A percentile compares a stretch with the other conserved stretches of the same genome.
These are phyloP conservation scores for Coryphaenoides rupestris DNA, from an alignment of 2,113 vertebrate genomes.

Conservation along the genomic window DNA sequence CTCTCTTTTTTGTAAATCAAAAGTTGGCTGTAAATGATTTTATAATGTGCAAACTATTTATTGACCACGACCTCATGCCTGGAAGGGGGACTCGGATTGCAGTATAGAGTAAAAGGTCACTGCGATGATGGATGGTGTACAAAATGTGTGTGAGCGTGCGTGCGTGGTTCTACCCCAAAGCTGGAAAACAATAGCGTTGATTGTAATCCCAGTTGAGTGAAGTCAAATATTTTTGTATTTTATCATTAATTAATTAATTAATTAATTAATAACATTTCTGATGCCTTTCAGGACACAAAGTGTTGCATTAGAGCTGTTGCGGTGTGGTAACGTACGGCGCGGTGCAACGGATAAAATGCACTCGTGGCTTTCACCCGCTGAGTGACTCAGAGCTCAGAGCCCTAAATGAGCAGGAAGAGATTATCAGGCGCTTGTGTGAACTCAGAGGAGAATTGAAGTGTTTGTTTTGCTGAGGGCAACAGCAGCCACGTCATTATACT, in stretches of 20 bases:
- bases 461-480: no score
- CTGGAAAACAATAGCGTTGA: not conserved
- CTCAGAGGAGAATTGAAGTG: no score
- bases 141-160: conserved; percentile 2
- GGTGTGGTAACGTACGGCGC: no score
- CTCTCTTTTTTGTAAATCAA: conserved; percentile 3
- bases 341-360: no score
- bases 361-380: no score
- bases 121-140: conserved; percentile 37
- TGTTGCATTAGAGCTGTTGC: no score
- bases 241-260: not conserved
- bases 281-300: not conserved
- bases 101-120: conserved; percentile 46
- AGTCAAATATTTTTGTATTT: not conserved
- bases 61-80: conserved; percentile 29
- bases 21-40: conserved; percentile 15
- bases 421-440: no score
- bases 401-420: no score
- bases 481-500: no score
- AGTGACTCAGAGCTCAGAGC: no score
- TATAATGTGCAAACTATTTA: conserved; percentile 18
- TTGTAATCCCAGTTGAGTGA: not conserved
- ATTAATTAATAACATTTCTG: not conserved
- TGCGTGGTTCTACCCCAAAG: conserved; percentile 4
- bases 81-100: conserved; percentile 14